A percentile compares a stretch with the other conserved stretches of the same genome.
Evolutionary conservation across 2,797 vertebrate genomes (phyloP).

Genomic region (Anguilla anguilla): DNA sequence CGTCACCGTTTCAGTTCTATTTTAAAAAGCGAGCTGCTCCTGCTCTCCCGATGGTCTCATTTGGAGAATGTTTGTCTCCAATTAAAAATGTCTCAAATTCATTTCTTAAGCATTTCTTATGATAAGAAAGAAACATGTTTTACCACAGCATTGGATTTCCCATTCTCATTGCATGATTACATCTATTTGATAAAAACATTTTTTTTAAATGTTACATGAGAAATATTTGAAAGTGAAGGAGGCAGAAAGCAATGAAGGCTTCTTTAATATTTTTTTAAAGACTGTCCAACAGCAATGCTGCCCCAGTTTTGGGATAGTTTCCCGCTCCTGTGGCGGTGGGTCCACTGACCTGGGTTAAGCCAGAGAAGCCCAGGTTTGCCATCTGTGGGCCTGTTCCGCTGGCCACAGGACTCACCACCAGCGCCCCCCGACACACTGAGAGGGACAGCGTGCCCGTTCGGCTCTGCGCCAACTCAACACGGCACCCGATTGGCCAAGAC

Average conservation of each 20-base stretch:
- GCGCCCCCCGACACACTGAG: background rate
- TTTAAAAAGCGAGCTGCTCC: background rate
- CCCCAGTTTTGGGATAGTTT: background rate
- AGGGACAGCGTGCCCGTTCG: background rate
- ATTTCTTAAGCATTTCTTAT: background rate
- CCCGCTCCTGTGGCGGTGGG: background rate
- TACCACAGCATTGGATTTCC: background rate
- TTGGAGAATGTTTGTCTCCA: background rate
- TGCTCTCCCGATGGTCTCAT: background rate
- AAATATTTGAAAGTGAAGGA: too few relatives aligned
- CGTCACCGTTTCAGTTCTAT: background rate
- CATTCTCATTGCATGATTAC: background rate
- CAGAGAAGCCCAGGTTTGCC: background rate
- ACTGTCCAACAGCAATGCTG: background rate
- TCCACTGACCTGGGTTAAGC: constrained; percentile 2
- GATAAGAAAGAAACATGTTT: background rate
- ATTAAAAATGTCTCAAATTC: background rate
- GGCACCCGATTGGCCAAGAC: background rate
- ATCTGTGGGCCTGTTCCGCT: background rate
- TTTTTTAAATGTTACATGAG: background rate
- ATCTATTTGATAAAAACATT: background rate
- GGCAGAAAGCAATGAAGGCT: too few relatives aligned
- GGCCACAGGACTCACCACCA: background rate
- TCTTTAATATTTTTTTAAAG: background rate
- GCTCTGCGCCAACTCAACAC: background rate